Base-by-base conservation (phyloP, 2,113 vertebrate species). In the Marmota monax region DNA sequence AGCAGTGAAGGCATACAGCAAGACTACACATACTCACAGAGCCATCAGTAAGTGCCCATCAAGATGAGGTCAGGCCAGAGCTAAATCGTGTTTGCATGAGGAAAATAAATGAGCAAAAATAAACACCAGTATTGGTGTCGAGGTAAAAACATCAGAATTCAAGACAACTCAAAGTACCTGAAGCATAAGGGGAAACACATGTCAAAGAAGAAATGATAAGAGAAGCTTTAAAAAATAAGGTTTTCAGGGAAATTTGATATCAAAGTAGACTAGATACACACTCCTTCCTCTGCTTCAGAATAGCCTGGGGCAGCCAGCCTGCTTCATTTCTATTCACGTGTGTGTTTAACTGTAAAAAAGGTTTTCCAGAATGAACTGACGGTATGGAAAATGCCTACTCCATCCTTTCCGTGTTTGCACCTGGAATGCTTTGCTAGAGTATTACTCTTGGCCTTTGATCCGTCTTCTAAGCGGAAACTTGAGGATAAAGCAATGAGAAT, bases 81-180 rank as follows among this genome's bases (percentile, higher is more conserved):
- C 61, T n/a, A 65, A 86, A 27, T 67, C 25, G 63, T 70, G 25
- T 63, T 80, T 95, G 63, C 18, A 87, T 32, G 34, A 96, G 29
- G 65, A 67, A 63, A 48, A 79, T 85, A 95, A 34, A 86, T 83
- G 23, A 86, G 14, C n/a, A 77, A 53, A 87, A 94, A 72, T 61
- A 82, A 92, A 92, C 20, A 61, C 20, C 53, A 92, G 5, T n/a
- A 22, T n/a, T 25, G 45, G 4, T 17, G 11, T 11, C 48, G 27
- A 3, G 5, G 39, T 65, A 32, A 61, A 87, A 78, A 84, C 34
- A 84, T 72, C 6, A 92, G 25, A 94, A 69, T 80, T 45, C 22
- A 78, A 11, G 42, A 63, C 58, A 88, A 86, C 18, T 39, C 25
- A 76, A 89, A 86, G 70, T 72, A 84, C 12, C n/a, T 87, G 7